Evolutionary conservation across 1,140 invertebrate species (phyloP).

Genomic region (Mercenaria mercenaria): DNA sequence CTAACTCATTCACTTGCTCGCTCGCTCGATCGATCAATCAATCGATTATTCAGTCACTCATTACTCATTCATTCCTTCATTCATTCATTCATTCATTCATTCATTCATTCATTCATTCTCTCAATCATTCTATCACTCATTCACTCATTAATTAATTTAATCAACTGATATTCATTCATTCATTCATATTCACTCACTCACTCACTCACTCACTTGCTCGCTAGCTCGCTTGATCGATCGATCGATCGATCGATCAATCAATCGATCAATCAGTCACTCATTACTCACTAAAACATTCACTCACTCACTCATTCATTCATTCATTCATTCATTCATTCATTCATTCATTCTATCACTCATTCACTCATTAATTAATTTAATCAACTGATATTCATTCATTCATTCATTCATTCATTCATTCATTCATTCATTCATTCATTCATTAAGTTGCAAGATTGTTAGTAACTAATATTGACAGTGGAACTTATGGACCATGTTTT

Average conservation of each 20-base stretch:
- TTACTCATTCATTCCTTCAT: slow-evolving; percentile 22
- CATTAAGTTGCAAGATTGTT: background rate
- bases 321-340: slow-evolving; percentile 36
- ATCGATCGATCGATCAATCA: slow-evolving; percentile 30
- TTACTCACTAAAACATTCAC: background rate
- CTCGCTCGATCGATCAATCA: background rate
- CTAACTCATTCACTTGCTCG: slow-evolving; percentile 31
- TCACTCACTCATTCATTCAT: slow-evolving; percentile 27
- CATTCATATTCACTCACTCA: slow-evolving; percentile 33
- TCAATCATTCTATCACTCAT: background rate
- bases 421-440: slow-evolving; percentile 44
- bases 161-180: background rate
- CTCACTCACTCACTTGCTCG: slow-evolving; percentile 28
- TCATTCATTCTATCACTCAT: slow-evolving; percentile 1
- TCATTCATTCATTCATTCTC: slow-evolving; percentile 33
- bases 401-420: slow-evolving; percentile 36
- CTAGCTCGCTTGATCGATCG: slow-evolving; percentile 38
- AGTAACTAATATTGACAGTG: background rate
- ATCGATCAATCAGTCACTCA: background rate
- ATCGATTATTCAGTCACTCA: slow-evolving; percentile 19
- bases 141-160: background rate
- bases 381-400: slow-evolving; percentile 51
- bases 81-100: too few relatives aligned
- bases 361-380: slow-evolving; percentile 36
- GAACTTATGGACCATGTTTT: background rate